A percentile compares a stretch with the other conserved stretches of the same genome.
Conservation (phyloP, 1,140 invertebrate genomes). For the Bombus confusus region DNA sequence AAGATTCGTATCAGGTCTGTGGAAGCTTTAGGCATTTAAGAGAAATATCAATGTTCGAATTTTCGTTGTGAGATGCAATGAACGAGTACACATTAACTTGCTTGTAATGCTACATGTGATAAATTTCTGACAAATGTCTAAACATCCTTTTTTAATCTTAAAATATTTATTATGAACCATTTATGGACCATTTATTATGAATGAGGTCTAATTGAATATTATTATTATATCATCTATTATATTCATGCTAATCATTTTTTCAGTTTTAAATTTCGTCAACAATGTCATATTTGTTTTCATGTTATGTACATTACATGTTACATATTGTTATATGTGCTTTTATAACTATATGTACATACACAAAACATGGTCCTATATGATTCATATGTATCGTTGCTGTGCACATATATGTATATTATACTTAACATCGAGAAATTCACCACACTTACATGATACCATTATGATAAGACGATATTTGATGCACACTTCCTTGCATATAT, state of each 20-base stretch:
- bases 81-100: slow-evolving; percentile 57
- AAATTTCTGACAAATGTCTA: slow-evolving; percentile 23
- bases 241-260: slow-evolving; percentile 32
- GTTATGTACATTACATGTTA: slow-evolving; percentile 64
- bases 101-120: too few relatives aligned
- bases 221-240: background rate
- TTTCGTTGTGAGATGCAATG: slow-evolving; percentile 62
- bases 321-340: slow-evolving; percentile 42
- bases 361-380: slow-evolving; percentile 75
- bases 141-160: slow-evolving; percentile 30
- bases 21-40: slow-evolving; percentile 16
- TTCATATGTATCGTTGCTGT: slow-evolving; percentile 77
- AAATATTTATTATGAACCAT: too few relatives aligned
- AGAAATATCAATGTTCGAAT: slow-evolving; percentile 30
- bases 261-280: slow-evolving; percentile 31
- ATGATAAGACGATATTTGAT: slow-evolving; percentile 38
- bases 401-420: slow-evolving; percentile 63
- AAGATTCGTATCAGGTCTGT: background rate
- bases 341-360: slow-evolving; percentile 73
- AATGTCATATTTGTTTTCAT: slow-evolving; percentile 49
- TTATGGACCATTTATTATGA: slow-evolving; percentile 55
- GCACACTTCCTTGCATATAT: slow-evolving; percentile 7
- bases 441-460: slow-evolving; percentile 25
- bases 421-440: slow-evolving; percentile 47
- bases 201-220: slow-evolving; percentile 62